Percentiles rank a stretch among this genome's conserved stretches.
phyloP scores from a whole-genome alignment of 2,797 vertebrate species.

The Syngnathus rostellatus region DNA sequence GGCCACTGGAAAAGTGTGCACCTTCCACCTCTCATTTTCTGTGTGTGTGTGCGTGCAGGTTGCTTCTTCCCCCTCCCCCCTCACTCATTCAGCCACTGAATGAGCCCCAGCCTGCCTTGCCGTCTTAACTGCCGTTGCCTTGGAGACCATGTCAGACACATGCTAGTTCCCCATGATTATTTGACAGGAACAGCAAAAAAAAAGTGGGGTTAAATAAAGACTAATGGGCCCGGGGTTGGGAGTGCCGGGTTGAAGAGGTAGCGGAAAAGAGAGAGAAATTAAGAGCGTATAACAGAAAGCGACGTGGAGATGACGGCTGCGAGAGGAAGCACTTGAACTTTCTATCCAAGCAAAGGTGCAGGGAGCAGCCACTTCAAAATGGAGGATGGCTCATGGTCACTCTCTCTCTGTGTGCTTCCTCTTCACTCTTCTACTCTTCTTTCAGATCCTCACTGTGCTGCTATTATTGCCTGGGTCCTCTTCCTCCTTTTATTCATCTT shows the following conservation, averaged over 20 bases:
- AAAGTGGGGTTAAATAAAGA: slow-evolving; percentile 65
- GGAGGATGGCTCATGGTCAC: slow-evolving; percentile 41
- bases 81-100: slow-evolving; percentile 74
- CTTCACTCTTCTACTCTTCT: slow-evolving; percentile 2
- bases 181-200: slow-evolving; percentile 72
- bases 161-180: slow-evolving; percentile 84
- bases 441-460: background rate
- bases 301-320: slow-evolving; percentile 31
- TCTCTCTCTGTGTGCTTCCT: slow-evolving; percentile 4
- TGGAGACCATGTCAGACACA: slow-evolving; percentile 93
- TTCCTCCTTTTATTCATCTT: slow-evolving; percentile 2
- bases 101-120: slow-evolving; percentile 74
- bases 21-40: slow-evolving; percentile 8
- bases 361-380: slow-evolving; percentile 45
- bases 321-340: slow-evolving; percentile 50
- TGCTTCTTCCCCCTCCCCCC: slow-evolving; percentile 53
- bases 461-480: background rate
- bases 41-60: slow-evolving; percentile 36
- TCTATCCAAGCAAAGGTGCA: slow-evolving; percentile 29
- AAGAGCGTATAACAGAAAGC: slow-evolving; percentile 30
- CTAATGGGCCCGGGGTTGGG: slow-evolving; percentile 31
- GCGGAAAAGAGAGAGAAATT: slow-evolving; percentile 35
- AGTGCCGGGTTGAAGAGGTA: slow-evolving; percentile 37
- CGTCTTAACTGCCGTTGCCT: slow-evolving; percentile 82
- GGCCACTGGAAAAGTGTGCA: slow-evolving; percentile 29